phyloP scores from a whole-genome alignment of 2,113 vertebrate genomes.

The Datnioides undecimradiatus region DNA sequence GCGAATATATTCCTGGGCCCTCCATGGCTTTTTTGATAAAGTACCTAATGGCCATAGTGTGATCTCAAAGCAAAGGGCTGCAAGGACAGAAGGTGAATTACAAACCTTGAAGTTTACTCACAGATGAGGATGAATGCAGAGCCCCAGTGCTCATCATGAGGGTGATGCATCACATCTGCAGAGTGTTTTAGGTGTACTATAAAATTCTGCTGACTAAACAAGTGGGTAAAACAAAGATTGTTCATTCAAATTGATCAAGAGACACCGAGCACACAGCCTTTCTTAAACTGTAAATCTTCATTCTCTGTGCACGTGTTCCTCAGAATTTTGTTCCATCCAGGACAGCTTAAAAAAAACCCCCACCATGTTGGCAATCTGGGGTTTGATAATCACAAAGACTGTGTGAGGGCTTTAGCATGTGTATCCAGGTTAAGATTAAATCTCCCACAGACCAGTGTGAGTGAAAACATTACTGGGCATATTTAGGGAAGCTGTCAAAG shows the following conservation, averaged over 20 bases:
- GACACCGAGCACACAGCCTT: slow-evolving; percentile 1
- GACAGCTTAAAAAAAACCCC: slow-evolving; percentile 27
- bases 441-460: slow-evolving; percentile 56
- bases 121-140: slow-evolving; percentile 40
- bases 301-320: slow-evolving; percentile 6
- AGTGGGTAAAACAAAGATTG: slow-evolving; percentile 22
- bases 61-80: slow-evolving; percentile 31
- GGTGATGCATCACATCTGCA: slow-evolving; percentile 37
- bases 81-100: slow-evolving; percentile 43
- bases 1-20: slow-evolving; percentile 27
- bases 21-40: slow-evolving; percentile 22
- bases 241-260: slow-evolving; percentile 25
- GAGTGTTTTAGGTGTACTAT: slow-evolving; percentile 24
- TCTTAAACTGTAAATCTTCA: slow-evolving; percentile 38
- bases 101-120: slow-evolving; percentile 38
- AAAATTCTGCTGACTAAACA: slow-evolving; percentile 52
- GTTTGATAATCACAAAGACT: slow-evolving; percentile 43
- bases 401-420: slow-evolving; percentile 37
- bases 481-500: slow-evolving; percentile 79
- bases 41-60: slow-evolving; percentile 1
- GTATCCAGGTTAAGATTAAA: slow-evolving; percentile 62
- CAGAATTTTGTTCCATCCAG: slow-evolving; percentile 26
- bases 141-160: slow-evolving; percentile 7
- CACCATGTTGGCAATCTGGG: slow-evolving; percentile 5
- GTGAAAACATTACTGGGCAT: slow-evolving; percentile 72